These are phyloP conservation scores for Heliconius charithonia DNA, from an alignment of 2,888 invertebrate species.

Conservation along the genomic window DNA sequence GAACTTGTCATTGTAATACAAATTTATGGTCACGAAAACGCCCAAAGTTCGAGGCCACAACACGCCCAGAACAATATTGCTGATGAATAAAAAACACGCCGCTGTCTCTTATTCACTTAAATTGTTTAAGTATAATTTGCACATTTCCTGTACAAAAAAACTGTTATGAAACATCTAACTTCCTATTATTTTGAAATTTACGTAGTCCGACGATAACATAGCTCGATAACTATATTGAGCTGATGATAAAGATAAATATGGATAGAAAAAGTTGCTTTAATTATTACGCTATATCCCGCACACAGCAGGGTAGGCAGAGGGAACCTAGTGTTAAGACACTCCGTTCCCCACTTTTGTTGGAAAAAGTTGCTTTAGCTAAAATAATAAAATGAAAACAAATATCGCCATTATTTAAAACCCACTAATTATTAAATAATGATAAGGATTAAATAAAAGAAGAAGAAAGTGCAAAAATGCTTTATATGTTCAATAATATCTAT, in stretches of 20 bases:
- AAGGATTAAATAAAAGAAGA: too few species aligned
- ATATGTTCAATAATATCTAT: too few species aligned
- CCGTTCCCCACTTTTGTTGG: too few species aligned
- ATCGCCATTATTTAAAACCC: background rate
- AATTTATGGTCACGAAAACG: conserved; percentile 16
- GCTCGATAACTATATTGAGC: background rate
- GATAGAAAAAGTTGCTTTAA: background rate
- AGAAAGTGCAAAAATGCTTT: too few species aligned
- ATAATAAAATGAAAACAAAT: background rate
- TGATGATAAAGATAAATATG: conserved; percentile 3
- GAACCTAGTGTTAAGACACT: too few species aligned
- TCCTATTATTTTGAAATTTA: conserved; percentile 21
- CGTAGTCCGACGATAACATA: conserved; percentile 1
- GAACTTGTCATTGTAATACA: conserved; percentile 8
- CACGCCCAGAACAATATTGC: conserved; percentile 2
- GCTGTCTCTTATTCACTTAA: conserved; percentile 1
- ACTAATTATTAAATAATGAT: too few species aligned
- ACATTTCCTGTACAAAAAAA: conserved; percentile 19
- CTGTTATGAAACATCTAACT: conserved; percentile 19
- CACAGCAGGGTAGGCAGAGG: too few species aligned
- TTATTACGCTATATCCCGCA: too few species aligned
- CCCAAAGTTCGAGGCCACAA: conserved; percentile 6
- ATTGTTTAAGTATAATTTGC: conserved; percentile 13
- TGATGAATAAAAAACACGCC: conserved; percentile 18
- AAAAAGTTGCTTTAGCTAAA: background rate